Evolutionary conservation across 2,888 invertebrate species (phyloP).

Genomic region (Clunio marinus): DNA sequence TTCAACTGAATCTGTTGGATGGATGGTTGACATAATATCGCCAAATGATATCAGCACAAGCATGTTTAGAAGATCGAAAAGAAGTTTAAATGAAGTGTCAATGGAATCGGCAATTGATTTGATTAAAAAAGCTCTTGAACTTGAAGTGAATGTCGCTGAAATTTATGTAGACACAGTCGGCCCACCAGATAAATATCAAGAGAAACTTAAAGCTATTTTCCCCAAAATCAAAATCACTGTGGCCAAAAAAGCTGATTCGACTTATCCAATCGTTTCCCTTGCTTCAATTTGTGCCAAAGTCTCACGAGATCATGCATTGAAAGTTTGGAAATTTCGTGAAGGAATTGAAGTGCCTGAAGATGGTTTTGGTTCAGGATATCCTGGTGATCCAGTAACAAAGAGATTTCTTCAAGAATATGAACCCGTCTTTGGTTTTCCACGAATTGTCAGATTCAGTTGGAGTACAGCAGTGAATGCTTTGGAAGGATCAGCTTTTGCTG

Average conservation of each 20-base stretch:
- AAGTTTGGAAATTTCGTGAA: slow-evolving; percentile 82
- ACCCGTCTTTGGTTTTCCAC: slow-evolving; percentile 89
- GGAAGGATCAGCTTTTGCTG: slow-evolving; percentile 67
- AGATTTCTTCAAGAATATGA: slow-evolving; percentile 83
- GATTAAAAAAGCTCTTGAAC: slow-evolving; percentile 69
- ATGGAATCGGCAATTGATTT: slow-evolving; percentile 91
- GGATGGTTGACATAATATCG: slow-evolving; percentile 86
- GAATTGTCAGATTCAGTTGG: slow-evolving; percentile 95
- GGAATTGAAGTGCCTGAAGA: slow-evolving; percentile 58
- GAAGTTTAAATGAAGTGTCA: slow-evolving; percentile 91
- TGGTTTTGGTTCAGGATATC: slow-evolving; percentile 90
- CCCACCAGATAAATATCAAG: slow-evolving; percentile 88
- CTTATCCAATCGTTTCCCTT: slow-evolving; percentile 94
- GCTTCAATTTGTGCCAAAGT: slow-evolving; percentile 84
- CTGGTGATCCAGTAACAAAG: slow-evolving; percentile 92
- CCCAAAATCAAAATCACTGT: slow-evolving; percentile 85
- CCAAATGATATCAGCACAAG: slow-evolving; percentile 83
- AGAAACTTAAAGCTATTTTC: slow-evolving; percentile 75
- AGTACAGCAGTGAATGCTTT: slow-evolving; percentile 84
- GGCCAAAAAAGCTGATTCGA: slow-evolving; percentile 95
- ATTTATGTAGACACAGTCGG: slow-evolving; percentile 98
- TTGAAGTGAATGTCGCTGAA: slow-evolving; percentile 79
- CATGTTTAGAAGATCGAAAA: slow-evolving; percentile 82
- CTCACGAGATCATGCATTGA: slow-evolving; percentile 60
- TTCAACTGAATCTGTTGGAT: slow-evolving; percentile 69